Evolutionary conservation across 92 coral and sea anemone genomes (phyloP).

Genomic region (Chrysogorgia sp.): DNA sequence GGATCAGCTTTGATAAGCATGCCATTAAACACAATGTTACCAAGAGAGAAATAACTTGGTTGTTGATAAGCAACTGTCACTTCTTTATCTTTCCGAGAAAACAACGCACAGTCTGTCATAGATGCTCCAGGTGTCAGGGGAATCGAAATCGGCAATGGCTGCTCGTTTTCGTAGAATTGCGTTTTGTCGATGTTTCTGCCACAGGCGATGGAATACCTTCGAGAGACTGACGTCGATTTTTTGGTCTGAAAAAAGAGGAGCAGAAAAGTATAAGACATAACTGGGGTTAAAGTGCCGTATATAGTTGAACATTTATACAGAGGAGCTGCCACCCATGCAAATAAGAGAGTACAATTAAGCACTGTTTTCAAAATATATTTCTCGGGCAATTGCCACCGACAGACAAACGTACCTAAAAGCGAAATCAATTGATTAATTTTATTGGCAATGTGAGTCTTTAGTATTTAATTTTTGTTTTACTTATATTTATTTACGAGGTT

Average conservation of each 20-base stretch:
- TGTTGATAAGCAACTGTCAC: not conserved
- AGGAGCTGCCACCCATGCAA: not conserved
- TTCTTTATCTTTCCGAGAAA: not conserved
- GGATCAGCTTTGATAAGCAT: constrained; percentile 73
- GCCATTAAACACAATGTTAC: constrained; percentile 70
- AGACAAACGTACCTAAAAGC: too few species aligned
- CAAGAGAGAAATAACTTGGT: constrained; percentile 53
- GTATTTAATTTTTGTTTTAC: too few species aligned
- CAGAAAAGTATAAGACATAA: not conserved
- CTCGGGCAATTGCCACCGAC: too few species aligned
- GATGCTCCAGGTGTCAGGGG: not conserved
- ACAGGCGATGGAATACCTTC: constrained; percentile 63
- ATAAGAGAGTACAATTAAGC: too few species aligned
- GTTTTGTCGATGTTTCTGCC: constrained; percentile 60
- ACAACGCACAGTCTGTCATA: not conserved
- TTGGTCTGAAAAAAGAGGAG: constrained; percentile 4
- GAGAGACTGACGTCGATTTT: constrained; percentile 29
- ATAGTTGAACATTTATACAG: too few species aligned
- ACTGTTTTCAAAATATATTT: too few species aligned
- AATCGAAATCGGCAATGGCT: constrained; percentile 46
- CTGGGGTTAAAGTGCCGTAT: too few species aligned
- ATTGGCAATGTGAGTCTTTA: too few species aligned
- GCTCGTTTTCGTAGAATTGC: constrained; percentile 50
- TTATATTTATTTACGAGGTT: too few species aligned
- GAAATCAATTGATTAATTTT: too few species aligned